Evolutionary conservation across 2,888 invertebrate genomes (phyloP), one percentile per base, ranked within the genome.

Genomic region (Aelia acuminata): DNA sequence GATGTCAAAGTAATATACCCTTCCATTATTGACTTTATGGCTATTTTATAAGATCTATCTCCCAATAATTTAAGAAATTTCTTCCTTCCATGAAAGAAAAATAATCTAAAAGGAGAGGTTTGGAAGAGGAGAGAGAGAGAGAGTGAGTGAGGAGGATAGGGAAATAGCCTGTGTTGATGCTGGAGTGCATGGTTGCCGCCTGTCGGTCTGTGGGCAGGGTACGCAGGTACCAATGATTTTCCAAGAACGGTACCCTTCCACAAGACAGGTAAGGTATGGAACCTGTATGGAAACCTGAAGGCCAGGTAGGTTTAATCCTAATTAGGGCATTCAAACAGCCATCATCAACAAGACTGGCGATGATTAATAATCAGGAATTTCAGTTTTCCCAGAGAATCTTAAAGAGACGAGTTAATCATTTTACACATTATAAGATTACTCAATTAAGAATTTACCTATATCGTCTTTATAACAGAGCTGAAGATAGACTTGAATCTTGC

Each of bases 131-230:
- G 63, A 63, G 75, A 75, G n/a, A 75, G 75, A 22, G 75, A 75
- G 39, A 22, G 75, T n/a, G n/a, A n/a, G n/a, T n/a, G n/a, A n/a
- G n/a, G n/a, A n/a, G n/a, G n/a, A 22, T 20, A 75, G 39, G 75
- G 75, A 75, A 75, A 75, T 75, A 43, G 75, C 57, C 75, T 20
- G 75, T 75, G 75, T 75, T 75, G 75, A 75, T 75, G 75, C 39
- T 22, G 75, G 75, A 75, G 75, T 43, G 75, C 75, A 0, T 0
- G 8, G 75, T 39, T 75, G 75, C 75, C 75, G 22, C 57, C n/a
- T n/a, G 57, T 26, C 57, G 26, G 57, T 53, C 53, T 22, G 53
- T 1, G 18, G 53, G n/a, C 11, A 26, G 26, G 57, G 57, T 57
- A 4, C 3, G 11, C 57, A 57, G 57, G 57, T 57, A 57, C 57